Evolutionary conservation across 2,113 vertebrate genomes (phyloP), one percentile per base, ranked within the genome.

Genomic region (Pimephales promelas): DNA sequence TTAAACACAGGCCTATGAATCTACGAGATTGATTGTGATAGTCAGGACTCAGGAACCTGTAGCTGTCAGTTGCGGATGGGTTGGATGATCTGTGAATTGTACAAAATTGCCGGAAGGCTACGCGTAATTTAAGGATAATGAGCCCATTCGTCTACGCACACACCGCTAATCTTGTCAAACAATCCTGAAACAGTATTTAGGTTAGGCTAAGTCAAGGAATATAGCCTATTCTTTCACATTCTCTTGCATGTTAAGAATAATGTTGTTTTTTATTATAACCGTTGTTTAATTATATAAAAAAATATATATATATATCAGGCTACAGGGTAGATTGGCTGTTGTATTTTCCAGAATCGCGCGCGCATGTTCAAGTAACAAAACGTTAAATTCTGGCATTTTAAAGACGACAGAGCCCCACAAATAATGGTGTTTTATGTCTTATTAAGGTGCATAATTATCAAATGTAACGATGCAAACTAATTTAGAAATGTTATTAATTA

Each of bases 51-150:
- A 5, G 26, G 52, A 36, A 36, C 31, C 16, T 66, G 34, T 70
- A 70, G 9, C 66, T 45, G 56, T 14, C 56, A 18, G 75, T 66
- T 54, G 73, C 45, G 47, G 81, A 61, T 54, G 40, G 59, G 31
- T 68, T 61, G 7, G 24, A 64, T 83, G 40, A 73, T 18, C 54
- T 73, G 20, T 61, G 11, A 64, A 70, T 54, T 36, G 24, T 59
- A 54, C 49, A 34, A 16, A 34, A 56, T 10, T 76, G 49, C 75
- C 34, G 54, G 54, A 78, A 18, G 56, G 56, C 34, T 77, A 40
- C 11, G 54, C 75, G 22, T 59, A 78, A 78, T 78, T 78, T 78
- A 61, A 78, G 11, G n/a, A 43, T 61, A 64, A 76, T 34, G 28
- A 43, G n/a, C 62, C 45, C 11, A 83, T 83, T 36, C 8, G 68